phyloP scores from a whole-genome alignment of 2,797 vertebrate genomes.

The Sebastes trivittatus region DNA sequence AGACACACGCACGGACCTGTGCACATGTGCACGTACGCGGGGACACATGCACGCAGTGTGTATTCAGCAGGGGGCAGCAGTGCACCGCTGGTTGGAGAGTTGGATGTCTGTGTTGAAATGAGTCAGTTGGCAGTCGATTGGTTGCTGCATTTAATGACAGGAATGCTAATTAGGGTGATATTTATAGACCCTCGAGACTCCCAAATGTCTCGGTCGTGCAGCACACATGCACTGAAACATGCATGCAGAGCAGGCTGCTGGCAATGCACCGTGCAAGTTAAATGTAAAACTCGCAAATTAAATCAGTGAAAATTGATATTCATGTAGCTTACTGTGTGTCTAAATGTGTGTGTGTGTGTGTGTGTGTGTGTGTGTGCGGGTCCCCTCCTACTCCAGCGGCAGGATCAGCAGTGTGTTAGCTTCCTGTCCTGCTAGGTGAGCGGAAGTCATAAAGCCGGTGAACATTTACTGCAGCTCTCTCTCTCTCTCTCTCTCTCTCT shows the following conservation, averaged over 20 bases:
- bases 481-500: not conserved
- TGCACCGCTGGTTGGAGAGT: constrained; percentile 4
- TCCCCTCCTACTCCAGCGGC: constrained; percentile 20
- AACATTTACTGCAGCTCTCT: constrained; percentile 69
- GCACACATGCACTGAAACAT: not conserved
- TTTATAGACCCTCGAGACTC: constrained; percentile 49
- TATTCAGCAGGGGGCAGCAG: constrained; percentile 68
- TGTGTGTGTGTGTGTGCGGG: constrained; percentile 4
- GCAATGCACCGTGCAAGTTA: not conserved
- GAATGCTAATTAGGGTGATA: constrained; percentile 54
- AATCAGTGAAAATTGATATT: not conserved
- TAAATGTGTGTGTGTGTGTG: not conserved
- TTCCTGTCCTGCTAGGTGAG: constrained; percentile 78
- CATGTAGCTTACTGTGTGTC: not conserved
- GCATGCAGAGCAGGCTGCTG: not conserved
- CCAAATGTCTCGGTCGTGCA: constrained; percentile 16
- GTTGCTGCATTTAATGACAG: constrained; percentile 56
- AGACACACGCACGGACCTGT: constrained; percentile 3
- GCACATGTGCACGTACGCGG: constrained; percentile 17
- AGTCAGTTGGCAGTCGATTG: constrained; percentile 39
- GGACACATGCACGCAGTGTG: not conserved
- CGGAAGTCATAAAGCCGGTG: constrained; percentile 78
- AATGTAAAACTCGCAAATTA: not conserved
- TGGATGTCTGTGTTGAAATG: constrained; percentile 29
- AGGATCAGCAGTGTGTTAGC: constrained; percentile 55